A percentile compares a stretch with the other conserved stretches of the same genome.
phyloP scores from a whole-genome alignment of 2,797 vertebrate species.

The Molossus molossus region DNA sequence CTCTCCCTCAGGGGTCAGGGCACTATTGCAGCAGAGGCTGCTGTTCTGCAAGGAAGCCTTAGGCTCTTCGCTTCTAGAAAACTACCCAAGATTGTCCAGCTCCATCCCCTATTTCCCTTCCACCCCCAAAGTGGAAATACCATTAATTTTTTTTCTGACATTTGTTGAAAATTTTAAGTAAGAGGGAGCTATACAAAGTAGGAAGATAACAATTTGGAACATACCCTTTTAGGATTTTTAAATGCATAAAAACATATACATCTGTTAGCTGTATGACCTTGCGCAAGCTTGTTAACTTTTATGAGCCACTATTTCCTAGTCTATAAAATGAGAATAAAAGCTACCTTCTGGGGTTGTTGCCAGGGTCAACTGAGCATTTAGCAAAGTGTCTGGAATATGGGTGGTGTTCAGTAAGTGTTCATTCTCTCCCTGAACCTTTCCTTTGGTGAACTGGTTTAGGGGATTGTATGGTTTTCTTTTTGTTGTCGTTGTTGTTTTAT shows the following conservation, averaged over 20 bases:
- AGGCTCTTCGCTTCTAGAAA: conserved; percentile 4
- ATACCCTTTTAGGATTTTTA: background rate
- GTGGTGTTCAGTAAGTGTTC: background rate
- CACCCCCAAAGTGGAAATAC: background rate
- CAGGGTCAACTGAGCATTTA: background rate
- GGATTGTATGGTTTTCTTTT: background rate
- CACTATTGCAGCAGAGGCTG: background rate
- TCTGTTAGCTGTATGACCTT: background rate
- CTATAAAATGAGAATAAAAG: background rate
- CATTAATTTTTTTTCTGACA: background rate
- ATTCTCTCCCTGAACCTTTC: background rate
- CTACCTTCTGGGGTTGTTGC: background rate
- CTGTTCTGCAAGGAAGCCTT: background rate
- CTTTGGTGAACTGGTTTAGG: background rate
- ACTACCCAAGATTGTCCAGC: background rate
- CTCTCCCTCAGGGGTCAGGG: conserved; percentile 6
- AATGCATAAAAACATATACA: background rate
- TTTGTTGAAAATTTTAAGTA: conserved; percentile 46
- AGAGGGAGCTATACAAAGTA: background rate
- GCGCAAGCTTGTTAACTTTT: background rate
- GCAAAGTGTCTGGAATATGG: background rate
- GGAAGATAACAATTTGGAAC: background rate
- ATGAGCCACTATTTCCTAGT: background rate
- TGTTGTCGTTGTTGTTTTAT: too few relatives aligned
- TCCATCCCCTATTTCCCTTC: background rate